Evolutionary conservation across 2,797 vertebrate genomes (phyloP), one percentile per base, ranked within the genome.

Genomic region (Poecilia wingei): DNA sequence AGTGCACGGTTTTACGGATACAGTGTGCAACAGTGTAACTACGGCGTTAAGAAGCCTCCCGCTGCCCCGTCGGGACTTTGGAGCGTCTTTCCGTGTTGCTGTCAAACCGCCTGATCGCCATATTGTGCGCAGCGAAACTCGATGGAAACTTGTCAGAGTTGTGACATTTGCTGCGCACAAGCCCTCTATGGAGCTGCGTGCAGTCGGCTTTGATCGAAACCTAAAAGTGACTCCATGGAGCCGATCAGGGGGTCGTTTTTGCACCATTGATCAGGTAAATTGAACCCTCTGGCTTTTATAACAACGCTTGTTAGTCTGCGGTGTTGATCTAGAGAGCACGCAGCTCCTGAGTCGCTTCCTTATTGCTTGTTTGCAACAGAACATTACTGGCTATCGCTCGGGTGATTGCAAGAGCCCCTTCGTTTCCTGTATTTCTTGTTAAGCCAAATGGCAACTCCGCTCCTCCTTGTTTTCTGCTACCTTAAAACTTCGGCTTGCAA

Each of bases 381-480:
- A 87, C 89, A 88, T 84, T 77, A 85, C 51, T 89, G 92, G 84
- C 87, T 89, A 82, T 87, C 61, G 86, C 81, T 87, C 78, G 86
- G 91, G 81, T 91, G 91, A 83, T 88, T 93, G 89, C 91, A 91
- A 75, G 82, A 91, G 86, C 88, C 87, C 93, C 88, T 91, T 82
- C 92, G 94, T 94, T 95, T 96, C 95, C 95, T 95, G 94, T 96
- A 96, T 95, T 95, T 96, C 95, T 95, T 88, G 95, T 94, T 95
- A 31, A 93, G 92, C 90, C 93, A 91, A 94, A 94, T 91, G 91
- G 94, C 92, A 93, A 91, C 91, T 88, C 72, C 77, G 68, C 68
- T 75, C 84, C 93, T 87, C 86, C 88, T 79, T 78, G 84, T 80
- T 76, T 78, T 66, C 61, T 31, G 84, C 47, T 70, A 79, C 51